Evolutionary conservation across 2,888 invertebrate genomes (phyloP), one percentile per base, ranked within the genome.

Genomic region (Clistopyga incitator): DNA sequence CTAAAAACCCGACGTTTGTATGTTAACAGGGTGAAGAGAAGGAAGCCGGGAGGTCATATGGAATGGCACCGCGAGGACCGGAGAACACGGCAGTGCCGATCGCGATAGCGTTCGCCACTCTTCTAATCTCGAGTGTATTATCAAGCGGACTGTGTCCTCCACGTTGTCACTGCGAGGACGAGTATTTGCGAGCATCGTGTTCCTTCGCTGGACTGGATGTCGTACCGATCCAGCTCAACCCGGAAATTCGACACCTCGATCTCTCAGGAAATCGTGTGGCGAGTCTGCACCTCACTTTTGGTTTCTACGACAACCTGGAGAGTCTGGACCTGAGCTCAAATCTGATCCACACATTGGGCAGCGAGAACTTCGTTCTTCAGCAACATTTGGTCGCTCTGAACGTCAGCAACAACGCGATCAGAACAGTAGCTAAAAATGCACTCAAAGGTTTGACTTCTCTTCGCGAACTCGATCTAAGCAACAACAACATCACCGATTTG

Each of bases 151-250:
- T 97, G 85, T 98, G 98, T 92, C 98, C 98, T 68, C 95, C 96
- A 80, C 96, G 96, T 89, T 98, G 98, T 93, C 95, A 95, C 85
- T 98, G 98, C 94, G 96, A 96, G 94, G 97, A 98, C 92, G 95
- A 96, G 72, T 94, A 95, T 86, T 95, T 97, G 86, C 95, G 95
- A 81, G 96, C 97, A 38, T 95, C 96, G 86, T 98, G 98, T 93
- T 96, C 96, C 87, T 95, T 95, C 90, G 97, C 97, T 76, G 95
- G 95, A 84, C 95, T 98, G 87, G 97, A 97, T 92, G 96, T 97
- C 88, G 97, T 98, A 76, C 98, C 98, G 83, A 97, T 98, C 88
- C 97, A 97, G 92, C 95, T 98, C 87, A 98, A 98, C 93, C 98
- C 98, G 54, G 97, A 97, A 92, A 95, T 97, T 70, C 96, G 95